phyloP scores from a whole-genome alignment of 1,140 invertebrate genomes.

The Vollenhovia emeryi region DNA sequence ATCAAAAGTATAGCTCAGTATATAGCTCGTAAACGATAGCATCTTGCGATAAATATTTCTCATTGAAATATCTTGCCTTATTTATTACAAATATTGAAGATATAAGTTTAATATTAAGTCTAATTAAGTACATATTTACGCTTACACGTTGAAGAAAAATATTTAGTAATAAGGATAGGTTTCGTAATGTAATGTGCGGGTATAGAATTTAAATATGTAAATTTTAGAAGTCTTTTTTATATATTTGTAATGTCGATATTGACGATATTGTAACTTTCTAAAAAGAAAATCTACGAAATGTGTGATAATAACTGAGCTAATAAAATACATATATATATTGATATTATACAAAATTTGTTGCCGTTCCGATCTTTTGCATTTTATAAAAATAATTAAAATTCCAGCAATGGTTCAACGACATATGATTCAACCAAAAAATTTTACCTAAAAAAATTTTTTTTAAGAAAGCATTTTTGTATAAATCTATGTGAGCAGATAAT shows the following conservation, averaged over 20 bases:
- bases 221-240: background rate
- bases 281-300: background rate
- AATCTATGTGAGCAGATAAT: background rate
- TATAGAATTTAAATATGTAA: background rate
- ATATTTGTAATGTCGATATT: background rate
- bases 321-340: background rate
- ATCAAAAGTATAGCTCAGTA: background rate
- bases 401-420: too few species aligned
- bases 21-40: background rate
- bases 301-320: background rate
- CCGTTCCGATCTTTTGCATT: background rate
- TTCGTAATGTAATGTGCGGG: background rate
- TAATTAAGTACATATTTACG: background rate
- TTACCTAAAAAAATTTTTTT: too few species aligned
- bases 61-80: slow-evolving; percentile 53
- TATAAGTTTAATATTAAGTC: background rate
- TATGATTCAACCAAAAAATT: background rate
- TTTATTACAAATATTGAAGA: slow-evolving; percentile 10
- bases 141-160: slow-evolving; percentile 10
- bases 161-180: slow-evolving; percentile 13
- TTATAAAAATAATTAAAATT: background rate
- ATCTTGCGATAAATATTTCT: background rate
- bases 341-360: slow-evolving; percentile 4
- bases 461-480: background rate
- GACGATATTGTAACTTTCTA: background rate